phyloP scores from a whole-genome alignment of 2,113 vertebrate genomes.

The Galemys pyrenaicus region DNA sequence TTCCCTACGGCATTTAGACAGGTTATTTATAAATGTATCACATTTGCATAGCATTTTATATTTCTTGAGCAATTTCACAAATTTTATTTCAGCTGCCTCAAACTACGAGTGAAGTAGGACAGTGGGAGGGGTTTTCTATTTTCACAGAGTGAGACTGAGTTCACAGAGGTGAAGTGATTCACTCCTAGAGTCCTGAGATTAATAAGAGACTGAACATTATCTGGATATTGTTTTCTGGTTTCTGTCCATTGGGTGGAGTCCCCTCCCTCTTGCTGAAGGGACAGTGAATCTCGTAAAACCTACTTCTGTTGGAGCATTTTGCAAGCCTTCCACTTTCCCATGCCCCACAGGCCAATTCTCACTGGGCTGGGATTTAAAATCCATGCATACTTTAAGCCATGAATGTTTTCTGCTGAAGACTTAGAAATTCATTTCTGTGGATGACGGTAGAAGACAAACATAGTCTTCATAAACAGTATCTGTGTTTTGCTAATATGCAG shows the following conservation, averaged over 20 bases:
- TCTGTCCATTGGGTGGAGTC: background rate
- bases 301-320: background rate
- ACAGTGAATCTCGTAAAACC: background rate
- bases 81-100: background rate
- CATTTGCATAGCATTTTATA: background rate
- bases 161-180: background rate
- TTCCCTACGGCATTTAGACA: background rate
- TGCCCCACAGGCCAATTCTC: fast-evolving
- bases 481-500: background rate
- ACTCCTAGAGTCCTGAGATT: background rate
- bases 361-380: background rate
- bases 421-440: background rate
- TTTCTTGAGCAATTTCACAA: background rate
- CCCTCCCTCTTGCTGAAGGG: background rate
- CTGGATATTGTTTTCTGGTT: background rate
- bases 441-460: background rate
- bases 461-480: background rate
- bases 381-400: background rate
- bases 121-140: background rate
- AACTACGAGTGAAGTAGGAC: background rate
- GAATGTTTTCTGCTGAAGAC: background rate
- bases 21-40: background rate
- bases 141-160: background rate
- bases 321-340: background rate
- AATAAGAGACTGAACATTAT: background rate